Evolutionary conservation across 2,888 invertebrate species (phyloP).

Genomic region (Mesopsocus fuscifrons): DNA sequence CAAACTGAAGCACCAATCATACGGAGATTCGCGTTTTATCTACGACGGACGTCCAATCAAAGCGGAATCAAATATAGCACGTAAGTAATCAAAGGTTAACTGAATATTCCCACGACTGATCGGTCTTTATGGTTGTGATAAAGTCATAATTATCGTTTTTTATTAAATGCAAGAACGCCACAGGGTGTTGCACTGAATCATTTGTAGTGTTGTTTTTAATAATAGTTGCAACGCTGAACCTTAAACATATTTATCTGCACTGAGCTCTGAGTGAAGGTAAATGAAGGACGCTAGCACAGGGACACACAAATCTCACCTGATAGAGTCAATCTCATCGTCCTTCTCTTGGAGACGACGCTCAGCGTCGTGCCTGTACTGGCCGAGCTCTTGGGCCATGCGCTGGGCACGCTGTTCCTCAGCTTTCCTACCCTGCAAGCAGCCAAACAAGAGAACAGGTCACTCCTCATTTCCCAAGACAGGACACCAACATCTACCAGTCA

Average conservation of each 20-base stretch:
- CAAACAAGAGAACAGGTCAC: background rate
- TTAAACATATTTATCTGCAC: too few relatives aligned
- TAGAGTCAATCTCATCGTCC: slow-evolving; percentile 94
- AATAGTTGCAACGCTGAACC: too few relatives aligned
- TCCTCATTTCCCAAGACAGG: background rate
- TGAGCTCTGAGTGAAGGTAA: too few relatives aligned
- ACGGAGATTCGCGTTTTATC: background rate
- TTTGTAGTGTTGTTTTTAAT: too few relatives aligned
- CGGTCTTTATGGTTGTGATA: too few relatives aligned
- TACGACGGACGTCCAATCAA: background rate
- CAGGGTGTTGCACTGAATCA: too few relatives aligned
- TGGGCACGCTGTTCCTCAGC: slow-evolving; percentile 92
- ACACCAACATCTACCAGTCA: background rate
- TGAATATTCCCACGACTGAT: too few relatives aligned
- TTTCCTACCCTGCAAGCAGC: slow-evolving; percentile 62
- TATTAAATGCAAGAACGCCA: too few relatives aligned
- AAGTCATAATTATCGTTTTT: too few relatives aligned
- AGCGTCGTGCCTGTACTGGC: slow-evolving; percentile 87
- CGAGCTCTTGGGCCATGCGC: slow-evolving; percentile 81
- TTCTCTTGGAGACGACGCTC: slow-evolving; percentile 95
- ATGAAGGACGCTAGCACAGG: too few relatives aligned
- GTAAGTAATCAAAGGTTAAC: too few relatives aligned
- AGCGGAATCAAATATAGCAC: background rate
- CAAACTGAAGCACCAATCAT: slow-evolving; percentile 3
- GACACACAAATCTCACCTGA: too few relatives aligned